Percentiles rank a stretch among this genome's conserved stretches.
These are phyloP conservation scores for Pachypanchax playfairii DNA, from an alignment of 2,113 vertebrate genomes.

Conservation along the genomic window DNA sequence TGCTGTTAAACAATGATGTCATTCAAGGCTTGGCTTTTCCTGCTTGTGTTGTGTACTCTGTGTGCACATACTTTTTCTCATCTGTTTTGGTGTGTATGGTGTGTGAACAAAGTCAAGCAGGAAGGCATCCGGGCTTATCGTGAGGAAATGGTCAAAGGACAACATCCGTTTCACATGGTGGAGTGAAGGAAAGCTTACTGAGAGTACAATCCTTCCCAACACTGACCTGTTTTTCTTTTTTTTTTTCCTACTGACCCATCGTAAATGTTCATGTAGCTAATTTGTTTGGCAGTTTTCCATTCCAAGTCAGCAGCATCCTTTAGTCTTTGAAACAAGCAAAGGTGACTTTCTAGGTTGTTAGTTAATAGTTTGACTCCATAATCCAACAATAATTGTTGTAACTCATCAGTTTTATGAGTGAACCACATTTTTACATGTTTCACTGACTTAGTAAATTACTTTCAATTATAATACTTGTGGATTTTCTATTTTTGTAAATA, in stretches of 20 bases:
- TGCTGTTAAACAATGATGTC: constrained; percentile 50
- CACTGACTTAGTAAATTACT: too few species aligned
- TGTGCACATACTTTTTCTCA: constrained; percentile 17
- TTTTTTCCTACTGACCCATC: not conserved
- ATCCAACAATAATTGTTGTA: not conserved
- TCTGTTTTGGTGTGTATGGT: constrained; percentile 30
- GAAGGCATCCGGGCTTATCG: constrained; percentile 77
- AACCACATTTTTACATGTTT: not conserved
- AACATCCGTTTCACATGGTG: constrained; percentile 74
- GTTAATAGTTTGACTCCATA: too few species aligned
- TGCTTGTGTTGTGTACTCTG: constrained; percentile 31
- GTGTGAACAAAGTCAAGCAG: constrained; percentile 71
- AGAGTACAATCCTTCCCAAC: constrained; percentile 4
- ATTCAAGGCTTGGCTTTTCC: constrained; percentile 46
- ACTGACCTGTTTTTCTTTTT: constrained; percentile 18
- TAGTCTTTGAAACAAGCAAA: not conserved
- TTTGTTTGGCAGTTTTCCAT: not conserved
- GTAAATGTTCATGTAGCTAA: not conserved
- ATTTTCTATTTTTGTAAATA: too few species aligned
- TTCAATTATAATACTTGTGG: too few species aligned
- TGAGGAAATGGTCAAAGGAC: constrained; percentile 80
- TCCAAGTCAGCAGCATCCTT: not conserved
- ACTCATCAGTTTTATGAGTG: too few species aligned
- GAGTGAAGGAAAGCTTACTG: constrained; percentile 34
- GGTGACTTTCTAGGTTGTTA: not conserved